These are phyloP conservation scores for Pomatostomus ruficeps DNA, from an alignment of 2,113 vertebrate genomes.

Conservation along the genomic window DNA sequence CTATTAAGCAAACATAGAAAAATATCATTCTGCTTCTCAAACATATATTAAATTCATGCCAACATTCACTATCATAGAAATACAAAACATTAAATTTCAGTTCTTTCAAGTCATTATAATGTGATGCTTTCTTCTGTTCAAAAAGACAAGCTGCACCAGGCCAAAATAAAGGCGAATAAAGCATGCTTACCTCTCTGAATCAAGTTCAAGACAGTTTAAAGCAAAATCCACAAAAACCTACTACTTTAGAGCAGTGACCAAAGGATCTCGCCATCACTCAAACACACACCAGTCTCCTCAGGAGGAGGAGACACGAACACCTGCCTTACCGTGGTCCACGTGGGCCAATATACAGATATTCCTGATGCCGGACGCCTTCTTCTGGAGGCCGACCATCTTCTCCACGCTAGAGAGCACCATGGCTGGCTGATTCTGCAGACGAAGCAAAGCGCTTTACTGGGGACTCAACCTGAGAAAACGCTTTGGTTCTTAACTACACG, in stretches of 20 bases:
- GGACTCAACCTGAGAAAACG: accelerated
- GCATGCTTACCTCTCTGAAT: not conserved
- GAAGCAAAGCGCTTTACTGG: accelerated
- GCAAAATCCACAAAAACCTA: not conserved
- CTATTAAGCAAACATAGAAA: not conserved
- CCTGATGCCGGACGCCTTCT: constrained; percentile 80
- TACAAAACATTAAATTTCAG: not conserved
- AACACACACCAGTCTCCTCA: accelerated
- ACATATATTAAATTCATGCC: accelerated
- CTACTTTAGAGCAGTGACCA: not conserved
- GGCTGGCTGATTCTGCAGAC: not conserved
- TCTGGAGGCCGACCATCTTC: constrained; percentile 83
- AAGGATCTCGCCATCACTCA: accelerated
- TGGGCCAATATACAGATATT: constrained; percentile 95
- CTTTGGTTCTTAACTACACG: accelerated
- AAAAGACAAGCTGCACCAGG: not conserved
- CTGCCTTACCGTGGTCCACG: constrained; percentile 90
- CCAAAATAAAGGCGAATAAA: accelerated
- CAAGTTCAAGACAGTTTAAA: not conserved
- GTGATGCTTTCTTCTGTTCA: accelerated
- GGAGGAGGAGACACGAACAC: accelerated
- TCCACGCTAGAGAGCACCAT: constrained; percentile 82
- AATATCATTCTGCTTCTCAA: not conserved
- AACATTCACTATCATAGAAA: not conserved
- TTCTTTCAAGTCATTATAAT: accelerated